phyloP scores from a whole-genome alignment of 2,113 vertebrate species.

The Caranx ignobilis region DNA sequence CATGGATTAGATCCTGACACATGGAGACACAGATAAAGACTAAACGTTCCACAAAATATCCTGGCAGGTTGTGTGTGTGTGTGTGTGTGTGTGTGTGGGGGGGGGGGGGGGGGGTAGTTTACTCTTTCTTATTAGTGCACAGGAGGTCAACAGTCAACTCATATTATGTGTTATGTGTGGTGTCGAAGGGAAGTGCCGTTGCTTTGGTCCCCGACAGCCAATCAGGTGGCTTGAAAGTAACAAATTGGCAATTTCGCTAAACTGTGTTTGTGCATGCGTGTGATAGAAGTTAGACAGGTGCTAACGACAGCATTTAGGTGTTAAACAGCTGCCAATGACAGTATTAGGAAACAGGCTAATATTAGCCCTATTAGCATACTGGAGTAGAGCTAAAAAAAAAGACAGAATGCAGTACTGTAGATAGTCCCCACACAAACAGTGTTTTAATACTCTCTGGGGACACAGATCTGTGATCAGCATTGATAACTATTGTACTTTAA shows the following conservation, averaged over 20 bases:
- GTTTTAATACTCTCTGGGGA: not conserved
- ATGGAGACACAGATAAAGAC: not conserved
- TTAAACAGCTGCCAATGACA: conserved; percentile 57
- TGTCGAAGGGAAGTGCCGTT: not conserved
- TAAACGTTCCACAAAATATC: not conserved
- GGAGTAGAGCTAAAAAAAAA: conserved; percentile 35
- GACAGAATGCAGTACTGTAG: not conserved
- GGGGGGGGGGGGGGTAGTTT: not conserved
- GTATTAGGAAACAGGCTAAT: conserved; percentile 39
- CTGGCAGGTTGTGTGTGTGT: not conserved
- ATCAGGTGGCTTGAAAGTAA: not conserved
- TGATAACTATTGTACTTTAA: not conserved
- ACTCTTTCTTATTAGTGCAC: not conserved
- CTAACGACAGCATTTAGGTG: conserved; percentile 38
- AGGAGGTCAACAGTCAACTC: not conserved
- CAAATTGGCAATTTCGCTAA: not conserved
- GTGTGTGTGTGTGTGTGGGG: too few species aligned
- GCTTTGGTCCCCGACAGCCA: not conserved
- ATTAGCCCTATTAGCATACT: conserved; percentile 44
- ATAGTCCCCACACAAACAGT: not conserved
- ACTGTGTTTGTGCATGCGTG: not conserved
- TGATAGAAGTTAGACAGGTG: conserved; percentile 33
- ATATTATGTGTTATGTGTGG: too few species aligned
- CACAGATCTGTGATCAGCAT: not conserved
- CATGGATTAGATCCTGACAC: conserved; percentile 21